Evolutionary conservation across 2,888 invertebrate genomes (phyloP).

Genomic region (Ellobium chinense): DNA sequence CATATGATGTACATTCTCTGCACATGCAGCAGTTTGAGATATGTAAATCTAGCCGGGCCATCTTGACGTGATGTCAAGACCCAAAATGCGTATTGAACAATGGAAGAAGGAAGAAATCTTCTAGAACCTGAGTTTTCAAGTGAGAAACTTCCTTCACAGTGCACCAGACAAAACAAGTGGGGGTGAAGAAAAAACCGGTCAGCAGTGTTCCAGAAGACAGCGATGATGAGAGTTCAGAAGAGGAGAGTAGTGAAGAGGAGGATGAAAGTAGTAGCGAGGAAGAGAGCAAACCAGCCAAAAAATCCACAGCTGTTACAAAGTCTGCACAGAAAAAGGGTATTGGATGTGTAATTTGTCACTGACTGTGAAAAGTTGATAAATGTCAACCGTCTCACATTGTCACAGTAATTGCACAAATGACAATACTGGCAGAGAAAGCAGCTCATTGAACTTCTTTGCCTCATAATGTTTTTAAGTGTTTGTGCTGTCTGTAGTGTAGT

Average conservation of each 20-base stretch:
- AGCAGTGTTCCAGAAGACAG: background rate
- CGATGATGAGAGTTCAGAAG: slow-evolving; percentile 1
- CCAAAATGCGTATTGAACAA: no score
- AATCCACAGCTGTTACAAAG: no score
- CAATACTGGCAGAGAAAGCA: background rate
- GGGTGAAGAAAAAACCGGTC: background rate
- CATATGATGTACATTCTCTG: background rate
- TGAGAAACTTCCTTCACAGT: background rate
- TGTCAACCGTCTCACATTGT: background rate
- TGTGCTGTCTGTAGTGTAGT: no score
- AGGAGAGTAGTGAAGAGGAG: background rate
- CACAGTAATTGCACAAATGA: background rate
- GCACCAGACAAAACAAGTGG: background rate
- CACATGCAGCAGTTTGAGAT: no score
- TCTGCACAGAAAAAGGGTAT: background rate
- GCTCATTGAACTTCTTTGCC: no score
- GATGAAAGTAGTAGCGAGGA: background rate
- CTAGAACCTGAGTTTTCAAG: no score
- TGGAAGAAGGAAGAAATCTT: no score
- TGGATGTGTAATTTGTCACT: background rate
- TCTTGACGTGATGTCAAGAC: no score
- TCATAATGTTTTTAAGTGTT: no score
- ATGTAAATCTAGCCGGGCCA: no score
- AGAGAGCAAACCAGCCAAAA: background rate
- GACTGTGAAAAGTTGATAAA: background rate